Percentiles rank a stretch among this genome's conserved stretches.
Conservation (phyloP, 2,113 vertebrate genomes). For the Damaliscus lunatus region DNA sequence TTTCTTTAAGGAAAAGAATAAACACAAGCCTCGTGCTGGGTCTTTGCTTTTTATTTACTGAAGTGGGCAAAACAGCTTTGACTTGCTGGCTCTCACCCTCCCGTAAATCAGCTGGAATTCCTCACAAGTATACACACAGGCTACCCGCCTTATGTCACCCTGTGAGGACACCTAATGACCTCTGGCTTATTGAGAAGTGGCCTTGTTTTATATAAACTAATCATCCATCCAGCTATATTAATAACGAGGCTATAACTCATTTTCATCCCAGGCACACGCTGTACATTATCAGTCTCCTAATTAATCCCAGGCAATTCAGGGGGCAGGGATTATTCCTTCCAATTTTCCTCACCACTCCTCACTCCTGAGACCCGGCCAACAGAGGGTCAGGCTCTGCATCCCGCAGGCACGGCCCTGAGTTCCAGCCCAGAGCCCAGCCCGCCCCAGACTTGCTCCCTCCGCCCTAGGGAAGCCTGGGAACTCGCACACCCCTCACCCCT, state of each 20-base stretch:
- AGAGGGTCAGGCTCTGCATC: conserved; percentile 3
- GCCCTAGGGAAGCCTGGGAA: conserved; percentile 12
- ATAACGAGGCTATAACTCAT: conserved; percentile 70
- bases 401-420: neutral
- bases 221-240: conserved; percentile 56
- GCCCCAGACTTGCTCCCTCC: neutral
- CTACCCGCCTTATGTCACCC: conserved; percentile 34
- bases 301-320: conserved; percentile 73
- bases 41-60: conserved; percentile 50
- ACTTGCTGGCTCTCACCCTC: neutral
- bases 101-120: conserved; percentile 13
- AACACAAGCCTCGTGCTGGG: neutral
- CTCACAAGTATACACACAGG: neutral
- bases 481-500: neutral
- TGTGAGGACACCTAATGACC: conserved; percentile 49
- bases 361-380: neutral
- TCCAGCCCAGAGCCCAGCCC: neutral
- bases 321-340: conserved; percentile 66
- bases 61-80: neutral
- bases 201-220: conserved; percentile 68
- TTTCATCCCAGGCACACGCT: conserved; percentile 70
- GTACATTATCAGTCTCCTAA: conserved; percentile 68
- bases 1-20: conserved; percentile 30
- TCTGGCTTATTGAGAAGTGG: conserved; percentile 62
- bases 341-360: conserved; percentile 55